Percentiles rank a stretch among this genome's conserved stretches.
Conservation (phyloP, 53 echinoderm and acorn worm genomes). For the Holothuria scabra region DNA sequence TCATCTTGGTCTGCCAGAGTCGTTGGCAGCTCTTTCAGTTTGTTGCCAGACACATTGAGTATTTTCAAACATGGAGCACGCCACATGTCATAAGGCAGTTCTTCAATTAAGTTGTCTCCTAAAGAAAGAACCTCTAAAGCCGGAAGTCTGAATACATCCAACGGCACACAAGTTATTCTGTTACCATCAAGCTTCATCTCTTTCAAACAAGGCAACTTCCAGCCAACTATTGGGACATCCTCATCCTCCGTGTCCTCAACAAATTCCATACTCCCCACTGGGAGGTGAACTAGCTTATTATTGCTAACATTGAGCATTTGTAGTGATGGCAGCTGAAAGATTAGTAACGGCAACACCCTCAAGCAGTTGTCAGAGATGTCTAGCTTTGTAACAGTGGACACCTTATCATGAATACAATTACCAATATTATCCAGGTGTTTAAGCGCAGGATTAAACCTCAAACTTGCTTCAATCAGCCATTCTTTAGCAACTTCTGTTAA, state of each 20-base stretch:
- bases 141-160: conserved; percentile 78
- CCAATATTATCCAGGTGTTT: conserved; percentile 66
- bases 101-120: conserved; percentile 70
- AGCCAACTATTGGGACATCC: conserved; percentile 36
- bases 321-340: conserved; percentile 92
- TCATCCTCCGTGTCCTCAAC: conserved; percentile 4
- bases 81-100: conserved; percentile 97
- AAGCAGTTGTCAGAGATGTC: conserved; percentile 93
- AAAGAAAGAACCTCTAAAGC: conserved; percentile 69
- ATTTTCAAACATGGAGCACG: conserved; percentile 80
- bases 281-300: conserved; percentile 81
- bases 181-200: conserved; percentile 78
- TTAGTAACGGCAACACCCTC: conserved; percentile 69
- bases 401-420: conserved; percentile 62
- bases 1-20: conserved; percentile 47
- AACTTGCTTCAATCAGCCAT: conserved; percentile 89
- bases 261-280: conserved; percentile 4
- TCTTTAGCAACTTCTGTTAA: conserved; percentile 75
- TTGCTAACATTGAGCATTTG: conserved; percentile 83
- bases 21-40: conserved; percentile 76
- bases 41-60: conserved; percentile 79
- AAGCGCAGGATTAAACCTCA: conserved; percentile 71
- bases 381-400: conserved; percentile 86
- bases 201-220: conserved; percentile 82
- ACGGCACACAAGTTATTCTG: conserved; percentile 66